Evolutionary conservation across 2,113 vertebrate genomes (phyloP), one percentile per base, ranked within the genome.

Genomic region (Prionailurus viverrinus): DNA sequence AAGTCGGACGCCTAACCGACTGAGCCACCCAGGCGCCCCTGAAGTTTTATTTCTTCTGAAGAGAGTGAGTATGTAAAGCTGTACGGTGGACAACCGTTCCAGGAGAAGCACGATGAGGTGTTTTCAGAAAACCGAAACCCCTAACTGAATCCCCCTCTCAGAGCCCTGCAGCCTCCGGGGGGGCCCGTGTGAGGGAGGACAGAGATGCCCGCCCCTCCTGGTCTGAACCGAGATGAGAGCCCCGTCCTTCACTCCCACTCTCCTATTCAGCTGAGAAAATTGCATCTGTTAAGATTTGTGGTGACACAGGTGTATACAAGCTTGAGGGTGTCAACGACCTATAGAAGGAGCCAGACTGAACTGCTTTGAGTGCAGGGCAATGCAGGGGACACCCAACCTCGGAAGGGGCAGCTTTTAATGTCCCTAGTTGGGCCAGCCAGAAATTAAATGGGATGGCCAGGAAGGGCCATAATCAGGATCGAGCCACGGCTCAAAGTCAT

Each of bases 251-350:
- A 95, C 76, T 81, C 87, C 58, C 36, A 74, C 58, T 61, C 16
- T 84, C 83, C 87, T 65, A 90, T 96, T 81, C 76, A 91, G 95
- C 55, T 87, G 11, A 85, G 97, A 82, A 95, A 95, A 97, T 48
- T 55, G 87, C 88, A 93, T 94, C 81, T 94, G 95, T 71, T 73
- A 97, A 98, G 97, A 98, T 97, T 98, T 97, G 96, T 97, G 91
- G 94, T 76, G 93, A 96, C 91, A 87, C 53, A 16, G 41, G 69
- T 76, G 69, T 76, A 78, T 39, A 93, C 65, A 74, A 91, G 94
- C 81, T 73, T 10, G 65, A 74, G 91, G 91, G 66, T 97, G 96
- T 97, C 94, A 78, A 66, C 88, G 94, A 95, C 94, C 96, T 95
- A 95, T 92, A 41, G 92, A 81, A 93, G 65, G 63, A 85, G 39